Percentiles rank a stretch among this genome's conserved stretches.
Conservation (phyloP, 2,888 invertebrate species). For the Drepanosiphum platanoidis region DNA sequence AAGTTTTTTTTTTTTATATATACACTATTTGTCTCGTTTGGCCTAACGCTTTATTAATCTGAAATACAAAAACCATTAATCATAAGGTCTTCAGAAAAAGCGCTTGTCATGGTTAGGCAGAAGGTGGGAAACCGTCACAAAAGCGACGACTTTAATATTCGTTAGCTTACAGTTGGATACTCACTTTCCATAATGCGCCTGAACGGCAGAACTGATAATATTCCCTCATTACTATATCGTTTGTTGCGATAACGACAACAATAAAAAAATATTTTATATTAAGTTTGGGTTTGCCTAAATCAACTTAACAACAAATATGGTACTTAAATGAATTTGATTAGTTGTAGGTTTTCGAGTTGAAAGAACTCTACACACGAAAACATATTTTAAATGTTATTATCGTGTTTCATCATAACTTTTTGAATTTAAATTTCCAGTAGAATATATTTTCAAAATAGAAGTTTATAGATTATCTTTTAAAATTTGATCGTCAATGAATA, state of each 20-base stretch:
- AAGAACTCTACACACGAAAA: not conserved
- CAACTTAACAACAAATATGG: not conserved
- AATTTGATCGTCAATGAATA: not conserved
- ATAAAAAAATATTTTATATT: slow-evolving; percentile 15
- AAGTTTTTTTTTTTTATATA: slow-evolving; percentile 12
- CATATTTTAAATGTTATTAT: not conserved
- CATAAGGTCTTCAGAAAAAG: slow-evolving; percentile 52
- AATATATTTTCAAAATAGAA: not conserved
- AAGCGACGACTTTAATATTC: slow-evolving; percentile 35
- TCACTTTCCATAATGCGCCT: slow-evolving; percentile 18
- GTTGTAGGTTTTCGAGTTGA: not conserved
- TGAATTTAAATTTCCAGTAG: not conserved
- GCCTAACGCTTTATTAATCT: slow-evolving; percentile 43
- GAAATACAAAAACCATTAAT: slow-evolving; percentile 49
- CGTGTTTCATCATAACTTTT: not conserved
- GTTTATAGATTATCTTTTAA: not conserved
- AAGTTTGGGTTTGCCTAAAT: not conserved
- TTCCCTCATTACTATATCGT: slow-evolving; percentile 39
- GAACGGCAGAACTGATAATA: not conserved
- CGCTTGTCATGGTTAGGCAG: slow-evolving; percentile 36
- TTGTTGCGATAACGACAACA: slow-evolving; percentile 41
- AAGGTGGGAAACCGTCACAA: slow-evolving; percentile 50
- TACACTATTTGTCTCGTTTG: slow-evolving; percentile 22
- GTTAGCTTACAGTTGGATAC: slow-evolving; percentile 25
- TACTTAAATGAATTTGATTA: not conserved